phyloP scores from a whole-genome alignment of 2,797 vertebrate species.

The Acipenser transmontanus region DNA sequence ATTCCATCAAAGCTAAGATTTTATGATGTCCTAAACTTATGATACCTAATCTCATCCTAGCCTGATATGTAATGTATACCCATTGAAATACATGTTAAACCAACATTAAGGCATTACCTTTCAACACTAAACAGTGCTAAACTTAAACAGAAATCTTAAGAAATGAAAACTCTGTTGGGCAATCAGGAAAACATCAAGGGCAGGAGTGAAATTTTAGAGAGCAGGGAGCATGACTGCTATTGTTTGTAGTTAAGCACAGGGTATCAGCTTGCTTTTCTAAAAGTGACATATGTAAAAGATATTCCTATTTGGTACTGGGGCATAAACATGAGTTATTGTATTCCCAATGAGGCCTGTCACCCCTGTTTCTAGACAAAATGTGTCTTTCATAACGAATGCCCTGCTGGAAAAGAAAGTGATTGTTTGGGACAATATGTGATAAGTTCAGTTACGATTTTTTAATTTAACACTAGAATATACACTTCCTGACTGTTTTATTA shows the following conservation, averaged over 20 bases:
- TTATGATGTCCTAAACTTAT: neutral
- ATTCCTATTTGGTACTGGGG: no score
- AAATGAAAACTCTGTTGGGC: neutral
- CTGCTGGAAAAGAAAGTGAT: no score
- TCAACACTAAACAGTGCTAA: neutral
- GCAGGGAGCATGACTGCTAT: neutral
- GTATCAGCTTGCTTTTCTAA: neutral
- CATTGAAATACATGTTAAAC: slow-evolving; percentile 3
- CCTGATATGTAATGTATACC: slow-evolving; percentile 2
- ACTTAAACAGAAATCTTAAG: slow-evolving; percentile 8
- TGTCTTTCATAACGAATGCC: no score
- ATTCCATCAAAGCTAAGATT: slow-evolving; percentile 8
- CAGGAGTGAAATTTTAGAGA: neutral
- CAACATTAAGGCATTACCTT: slow-evolving; percentile 7
- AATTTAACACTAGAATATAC: no score
- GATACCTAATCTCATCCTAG: slow-evolving; percentile 1
- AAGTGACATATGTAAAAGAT: no score
- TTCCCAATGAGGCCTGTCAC: no score
- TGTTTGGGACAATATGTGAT: no score
- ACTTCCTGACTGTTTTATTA: no score
- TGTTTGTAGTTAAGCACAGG: neutral
- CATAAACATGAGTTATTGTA: no score
- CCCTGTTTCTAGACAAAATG: no score
- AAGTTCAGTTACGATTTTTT: no score
- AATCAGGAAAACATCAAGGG: neutral